These are phyloP conservation scores for Magallana nippona DNA, from an alignment of 2,888 invertebrate species.

Conservation along the genomic window DNA sequence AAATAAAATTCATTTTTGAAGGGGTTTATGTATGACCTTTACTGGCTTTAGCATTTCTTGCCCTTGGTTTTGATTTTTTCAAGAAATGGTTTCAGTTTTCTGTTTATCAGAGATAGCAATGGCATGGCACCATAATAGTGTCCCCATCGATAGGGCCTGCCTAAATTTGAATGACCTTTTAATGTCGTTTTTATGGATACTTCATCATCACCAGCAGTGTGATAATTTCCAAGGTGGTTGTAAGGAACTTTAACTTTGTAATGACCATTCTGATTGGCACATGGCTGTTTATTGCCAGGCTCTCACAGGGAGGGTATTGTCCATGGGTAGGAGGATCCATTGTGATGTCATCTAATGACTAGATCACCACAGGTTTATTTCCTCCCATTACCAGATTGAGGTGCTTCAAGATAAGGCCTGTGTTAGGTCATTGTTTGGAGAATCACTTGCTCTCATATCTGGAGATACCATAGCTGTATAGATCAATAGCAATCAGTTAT, in stretches of 20 bases:
- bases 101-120: not conserved
- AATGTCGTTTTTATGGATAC: conserved; percentile 17
- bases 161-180: not conserved
- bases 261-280: conserved; percentile 26
- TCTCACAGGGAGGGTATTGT: conserved; percentile 1
- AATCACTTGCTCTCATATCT: not conserved
- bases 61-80: not conserved
- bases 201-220: conserved; percentile 16
- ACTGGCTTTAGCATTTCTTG: no score
- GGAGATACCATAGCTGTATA: not conserved
- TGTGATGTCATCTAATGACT: not conserved
- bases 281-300: not conserved
- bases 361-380: conserved; percentile 1
- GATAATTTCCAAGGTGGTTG: conserved; percentile 28
- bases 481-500: not conserved
- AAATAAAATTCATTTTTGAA: no score
- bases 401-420: not conserved
- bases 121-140: not conserved
- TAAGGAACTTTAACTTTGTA: not conserved
- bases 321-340: not conserved
- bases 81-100: not conserved
- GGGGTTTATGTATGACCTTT: no score
- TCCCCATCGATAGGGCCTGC: not conserved
- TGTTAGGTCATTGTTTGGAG: not conserved
- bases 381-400: not conserved